These are phyloP conservation scores for Rana temporaria DNA, from an alignment of 2,113 vertebrate species.

Conservation along the genomic window DNA sequence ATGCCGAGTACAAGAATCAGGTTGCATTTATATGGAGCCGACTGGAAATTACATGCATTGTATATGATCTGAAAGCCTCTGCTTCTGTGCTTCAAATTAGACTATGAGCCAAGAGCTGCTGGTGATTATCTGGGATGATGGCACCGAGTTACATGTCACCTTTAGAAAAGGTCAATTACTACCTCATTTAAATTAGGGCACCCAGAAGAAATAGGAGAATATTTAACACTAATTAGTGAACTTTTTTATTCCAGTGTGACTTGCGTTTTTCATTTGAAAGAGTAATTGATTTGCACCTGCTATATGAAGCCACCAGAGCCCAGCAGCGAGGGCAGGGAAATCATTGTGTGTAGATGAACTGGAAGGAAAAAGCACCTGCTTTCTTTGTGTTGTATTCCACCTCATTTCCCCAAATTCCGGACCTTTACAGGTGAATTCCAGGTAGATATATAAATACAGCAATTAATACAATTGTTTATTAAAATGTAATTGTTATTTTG, in stretches of 20 bases:
- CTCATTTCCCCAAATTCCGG: too few relatives aligned
- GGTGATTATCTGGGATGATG: conserved; percentile 29
- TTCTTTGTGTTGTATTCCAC: too few relatives aligned
- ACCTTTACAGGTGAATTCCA: too few relatives aligned
- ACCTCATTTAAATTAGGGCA: conserved; percentile 18
- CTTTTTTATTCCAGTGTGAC: not conserved
- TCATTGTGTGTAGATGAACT: not conserved
- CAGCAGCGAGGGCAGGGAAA: not conserved
- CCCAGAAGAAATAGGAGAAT: conserved; percentile 17
- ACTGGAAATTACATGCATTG: conserved; percentile 40
- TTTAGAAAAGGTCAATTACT: conserved; percentile 31
- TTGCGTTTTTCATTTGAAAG: conserved; percentile 25
- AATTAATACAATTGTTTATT: too few relatives aligned
- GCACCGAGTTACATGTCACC: not conserved
- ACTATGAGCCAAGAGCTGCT: not conserved
- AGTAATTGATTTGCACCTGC: conserved; percentile 23
- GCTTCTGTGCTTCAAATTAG: not conserved
- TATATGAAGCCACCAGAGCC: not conserved
- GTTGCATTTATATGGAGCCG: conserved; percentile 37
- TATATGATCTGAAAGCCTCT: conserved; percentile 26
- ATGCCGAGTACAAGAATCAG: conserved; percentile 37
- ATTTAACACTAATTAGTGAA: conserved; percentile 24
- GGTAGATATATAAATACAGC: too few relatives aligned
- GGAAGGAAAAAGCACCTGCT: not conserved
- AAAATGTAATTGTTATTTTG: too few relatives aligned